Base-by-base conservation (phyloP, 2,113 vertebrate genomes). In the Pagrus major region DNA sequence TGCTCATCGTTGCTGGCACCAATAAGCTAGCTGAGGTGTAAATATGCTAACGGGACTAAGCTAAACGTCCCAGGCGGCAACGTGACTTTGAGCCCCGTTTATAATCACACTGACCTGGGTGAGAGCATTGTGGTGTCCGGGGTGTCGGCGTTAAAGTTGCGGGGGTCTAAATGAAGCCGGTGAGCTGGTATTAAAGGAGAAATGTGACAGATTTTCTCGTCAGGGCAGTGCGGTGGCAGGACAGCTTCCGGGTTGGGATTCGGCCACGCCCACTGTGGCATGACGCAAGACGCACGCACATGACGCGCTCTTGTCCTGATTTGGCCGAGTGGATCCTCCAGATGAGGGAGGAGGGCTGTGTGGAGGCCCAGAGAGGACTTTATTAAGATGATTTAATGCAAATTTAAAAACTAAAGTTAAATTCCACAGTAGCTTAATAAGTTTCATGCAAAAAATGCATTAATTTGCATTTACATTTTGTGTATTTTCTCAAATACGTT, bases 41-140 rank as follows among this genome's bases (percentile, higher is more conserved):
- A 9, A 14, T 1, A 27, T n/a, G 59, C 49, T 78, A 60, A 49
- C 47, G 5, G 37, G 47, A 80, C 27, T 39, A 35, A n/a, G 7
- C 9, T 35, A 18, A 49, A 15, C 21, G n/a, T 37, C 4, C 6
- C 14, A 51, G 12, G n/a, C 59, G 1, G 12, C 6, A n/a, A 23
- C 52, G 11, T 6, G 41, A 21, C 18, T 29, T 20, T 27, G 11
- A 23, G 16, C 1, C 1, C 2, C 2, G 39, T 6, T 4, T 21
- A 21, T n/a, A 9, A 6, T 0, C n/a, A 9, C 18, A 90, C 88
- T 79, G 68, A 93, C 93, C 93, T 90, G 70, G 56, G 78, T 33
- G 84, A 87, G 15, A 91, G 47, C 93, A 94, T 93, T 0, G n/a
- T 47, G 8, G 9, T 1, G 20, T 80, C 23, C 27, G 41, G 27